Percentiles rank a stretch among this genome's conserved stretches.
phyloP scores from a whole-genome alignment of 2,888 invertebrate genomes.

The Cryptocephalus primarius region DNA sequence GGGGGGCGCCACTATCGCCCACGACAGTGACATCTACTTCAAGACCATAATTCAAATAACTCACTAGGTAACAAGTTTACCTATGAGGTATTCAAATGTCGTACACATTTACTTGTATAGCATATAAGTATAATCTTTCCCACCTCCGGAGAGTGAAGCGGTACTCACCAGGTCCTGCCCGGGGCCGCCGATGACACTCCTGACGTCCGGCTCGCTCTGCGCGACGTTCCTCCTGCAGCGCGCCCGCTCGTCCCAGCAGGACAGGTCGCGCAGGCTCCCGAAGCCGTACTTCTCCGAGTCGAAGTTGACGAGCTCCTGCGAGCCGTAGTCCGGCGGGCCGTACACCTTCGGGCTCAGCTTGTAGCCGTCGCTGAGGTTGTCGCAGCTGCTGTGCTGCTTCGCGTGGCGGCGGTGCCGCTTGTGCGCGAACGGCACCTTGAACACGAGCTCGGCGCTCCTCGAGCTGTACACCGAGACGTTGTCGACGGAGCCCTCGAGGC shows the following conservation, averaged over 20 bases:
- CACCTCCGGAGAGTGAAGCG: no score
- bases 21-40: no score
- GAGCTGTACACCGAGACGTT: conserved; percentile 49
- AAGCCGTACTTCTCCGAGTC: conserved; percentile 36
- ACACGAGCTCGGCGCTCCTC: conserved; percentile 43
- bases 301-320: conserved; percentile 30
- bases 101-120: no score
- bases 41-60: no score
- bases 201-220: conserved; percentile 56
- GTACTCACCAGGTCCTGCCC: no score
- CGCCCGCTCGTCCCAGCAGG: conserved; percentile 23
- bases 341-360: conserved; percentile 60
- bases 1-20: no score
- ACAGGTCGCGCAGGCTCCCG: conserved; percentile 57
- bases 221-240: conserved; percentile 27
- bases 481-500: conserved; percentile 36
- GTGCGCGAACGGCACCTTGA: conserved; percentile 30
- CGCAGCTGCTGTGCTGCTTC: conserved; percentile 29
- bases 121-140: no score
- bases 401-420: conserved; percentile 21
- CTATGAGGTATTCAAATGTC: no score
- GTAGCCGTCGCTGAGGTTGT: conserved; percentile 33
- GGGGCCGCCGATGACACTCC: conserved; percentile 28
- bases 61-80: no score
- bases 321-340: conserved; percentile 37